A percentile compares a stretch with the other conserved stretches of the same genome.
phyloP scores from a whole-genome alignment of 2,797 vertebrate genomes.

The Anisognathus igniventris region DNA sequence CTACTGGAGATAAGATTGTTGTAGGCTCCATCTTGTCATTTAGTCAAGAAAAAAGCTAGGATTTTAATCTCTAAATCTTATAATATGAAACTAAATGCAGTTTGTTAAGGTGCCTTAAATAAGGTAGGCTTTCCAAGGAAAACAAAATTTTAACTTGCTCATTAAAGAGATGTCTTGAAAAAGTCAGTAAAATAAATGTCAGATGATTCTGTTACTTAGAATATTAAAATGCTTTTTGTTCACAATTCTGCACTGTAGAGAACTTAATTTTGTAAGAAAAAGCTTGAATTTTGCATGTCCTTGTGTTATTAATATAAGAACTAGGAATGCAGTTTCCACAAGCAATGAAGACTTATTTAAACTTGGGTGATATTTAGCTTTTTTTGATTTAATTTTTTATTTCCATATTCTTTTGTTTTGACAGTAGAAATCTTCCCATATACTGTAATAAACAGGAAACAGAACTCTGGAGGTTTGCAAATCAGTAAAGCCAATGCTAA shows the following conservation, averaged over 20 bases:
- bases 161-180: not conserved
- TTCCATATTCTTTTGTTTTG: not conserved
- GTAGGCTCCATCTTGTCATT: not conserved
- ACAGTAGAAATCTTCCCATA: not conserved
- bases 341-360: not conserved
- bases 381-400: not conserved
- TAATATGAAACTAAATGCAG: not conserved
- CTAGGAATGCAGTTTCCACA: not conserved
- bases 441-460: not conserved
- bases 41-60: not conserved
- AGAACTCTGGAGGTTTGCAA: not conserved
- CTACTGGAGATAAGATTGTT: not conserved
- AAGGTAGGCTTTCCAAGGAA: not conserved
- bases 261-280: not conserved
- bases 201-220: not conserved
- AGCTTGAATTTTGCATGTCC: not conserved
- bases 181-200: not conserved
- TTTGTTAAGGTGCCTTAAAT: not conserved
- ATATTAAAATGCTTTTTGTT: not conserved
- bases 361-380: rapidly evolving
- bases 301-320: not conserved
- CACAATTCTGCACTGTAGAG: not conserved
- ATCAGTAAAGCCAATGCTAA: not conserved
- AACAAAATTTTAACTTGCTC: not conserved
- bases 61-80: not conserved